Conservation (phyloP, 64 coral and sea anemone genomes). For the Stichodactyla helianthus region DNA sequence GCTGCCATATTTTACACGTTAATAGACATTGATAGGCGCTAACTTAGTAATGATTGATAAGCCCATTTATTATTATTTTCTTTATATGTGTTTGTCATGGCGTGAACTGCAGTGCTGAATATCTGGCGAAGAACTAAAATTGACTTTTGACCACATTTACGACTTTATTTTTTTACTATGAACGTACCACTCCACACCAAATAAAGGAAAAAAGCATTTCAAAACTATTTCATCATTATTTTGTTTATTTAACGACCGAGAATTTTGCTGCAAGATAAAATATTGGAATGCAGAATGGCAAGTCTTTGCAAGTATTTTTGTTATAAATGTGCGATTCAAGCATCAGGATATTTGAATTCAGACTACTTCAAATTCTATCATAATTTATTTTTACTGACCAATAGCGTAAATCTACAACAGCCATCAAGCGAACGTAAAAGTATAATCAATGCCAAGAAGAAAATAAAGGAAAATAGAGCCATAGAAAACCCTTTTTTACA, state of each 20-base stretch:
- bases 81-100: no score
- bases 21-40: neutral
- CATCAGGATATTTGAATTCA: neutral
- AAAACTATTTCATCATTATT: neutral
- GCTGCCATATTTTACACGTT: neutral
- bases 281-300: neutral
- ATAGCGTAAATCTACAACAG: neutral
- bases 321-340: neutral
- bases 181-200: neutral
- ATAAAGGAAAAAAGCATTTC: neutral
- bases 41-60: neutral
- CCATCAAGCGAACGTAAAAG: neutral
- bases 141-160: neutral
- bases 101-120: neutral
- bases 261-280: neutral
- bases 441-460: neutral
- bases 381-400: neutral
- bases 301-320: neutral
- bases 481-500: no score
- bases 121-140: neutral
- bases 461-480: no score
- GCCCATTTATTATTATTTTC: no score
- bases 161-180: neutral
- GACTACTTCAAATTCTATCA: neutral
- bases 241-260: neutral